A percentile compares a stretch with the other conserved stretches of the same genome.
Evolutionary conservation across 2,113 vertebrate species (phyloP).

Genomic region (Prionailurus viverrinus): DNA sequence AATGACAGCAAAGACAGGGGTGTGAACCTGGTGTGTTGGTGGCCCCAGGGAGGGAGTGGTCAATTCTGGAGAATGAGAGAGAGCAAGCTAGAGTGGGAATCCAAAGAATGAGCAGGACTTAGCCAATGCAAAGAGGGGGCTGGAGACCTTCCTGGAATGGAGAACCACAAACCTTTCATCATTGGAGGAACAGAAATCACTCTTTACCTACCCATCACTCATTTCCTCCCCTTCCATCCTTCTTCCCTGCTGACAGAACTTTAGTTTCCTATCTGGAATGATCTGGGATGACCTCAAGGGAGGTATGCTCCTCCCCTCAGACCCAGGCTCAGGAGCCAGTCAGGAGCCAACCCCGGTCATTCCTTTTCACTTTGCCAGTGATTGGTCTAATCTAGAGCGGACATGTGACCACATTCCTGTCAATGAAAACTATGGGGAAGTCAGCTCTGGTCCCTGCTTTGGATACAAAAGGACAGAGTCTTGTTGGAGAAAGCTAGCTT

Average conservation of each 20-base stretch:
- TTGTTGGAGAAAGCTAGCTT: conserved; percentile 50
- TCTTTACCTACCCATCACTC: background rate
- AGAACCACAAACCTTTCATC: background rate
- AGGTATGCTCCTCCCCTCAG: background rate
- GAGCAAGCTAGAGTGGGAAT: background rate
- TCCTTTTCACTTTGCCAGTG: background rate
- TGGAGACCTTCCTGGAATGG: background rate
- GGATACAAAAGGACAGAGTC: conserved; percentile 29
- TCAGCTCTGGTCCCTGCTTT: background rate
- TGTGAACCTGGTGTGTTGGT: background rate
- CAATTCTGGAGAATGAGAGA: background rate
- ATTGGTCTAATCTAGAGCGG: no score
- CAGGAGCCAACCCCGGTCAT: background rate
- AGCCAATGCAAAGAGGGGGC: background rate
- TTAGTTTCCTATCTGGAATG: background rate
- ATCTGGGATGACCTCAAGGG: background rate
- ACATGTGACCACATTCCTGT: background rate
- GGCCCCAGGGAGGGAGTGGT: background rate
- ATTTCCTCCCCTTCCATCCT: background rate
- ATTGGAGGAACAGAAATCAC: background rate
- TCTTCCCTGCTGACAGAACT: background rate
- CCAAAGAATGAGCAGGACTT: background rate
- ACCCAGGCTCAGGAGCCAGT: background rate
- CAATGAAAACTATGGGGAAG: background rate
- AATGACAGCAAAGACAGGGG: background rate